Evolutionary conservation across 2,113 vertebrate genomes (phyloP).

Genomic region (Stictonetta naevosa): DNA sequence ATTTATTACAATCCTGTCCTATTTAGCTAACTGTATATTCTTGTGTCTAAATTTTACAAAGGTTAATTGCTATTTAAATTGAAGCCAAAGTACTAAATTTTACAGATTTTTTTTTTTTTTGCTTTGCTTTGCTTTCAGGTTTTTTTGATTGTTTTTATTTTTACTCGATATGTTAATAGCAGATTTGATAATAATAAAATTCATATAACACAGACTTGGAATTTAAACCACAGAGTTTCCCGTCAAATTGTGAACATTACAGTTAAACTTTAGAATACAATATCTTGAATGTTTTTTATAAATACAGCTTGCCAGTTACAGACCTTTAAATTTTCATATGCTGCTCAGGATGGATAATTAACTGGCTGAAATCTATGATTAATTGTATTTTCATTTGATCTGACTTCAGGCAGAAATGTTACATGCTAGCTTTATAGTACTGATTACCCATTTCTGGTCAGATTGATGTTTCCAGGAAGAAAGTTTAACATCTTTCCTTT

Average conservation of each 20-base stretch:
- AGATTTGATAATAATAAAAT: not conserved
- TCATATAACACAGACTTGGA: not conserved
- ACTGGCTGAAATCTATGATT: constrained; percentile 41
- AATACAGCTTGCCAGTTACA: constrained; percentile 2
- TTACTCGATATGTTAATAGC: not conserved
- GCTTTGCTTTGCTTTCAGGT: not conserved
- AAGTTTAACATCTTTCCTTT: not conserved
- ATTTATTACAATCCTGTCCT: not conserved
- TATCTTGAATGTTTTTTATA: not conserved
- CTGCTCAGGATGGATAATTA: constrained; percentile 30
- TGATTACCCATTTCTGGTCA: constrained; percentile 2
- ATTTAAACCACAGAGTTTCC: not conserved
- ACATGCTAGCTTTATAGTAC: constrained; percentile 8
- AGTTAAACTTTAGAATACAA: not conserved
- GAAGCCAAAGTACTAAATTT: not conserved
- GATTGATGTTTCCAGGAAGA: not conserved
- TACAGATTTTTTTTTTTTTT: not conserved
- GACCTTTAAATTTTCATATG: constrained; percentile 10
- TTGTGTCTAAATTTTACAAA: not conserved
- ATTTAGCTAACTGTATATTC: not conserved
- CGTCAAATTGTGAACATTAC: not conserved
- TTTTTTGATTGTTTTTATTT: not conserved
- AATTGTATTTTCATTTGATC: constrained; percentile 62
- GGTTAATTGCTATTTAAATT: not conserved
- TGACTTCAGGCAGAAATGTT: not conserved